Conservation (phyloP, 2,888 invertebrate species). For the Bursaphelenchus okinawaensis region DNA sequence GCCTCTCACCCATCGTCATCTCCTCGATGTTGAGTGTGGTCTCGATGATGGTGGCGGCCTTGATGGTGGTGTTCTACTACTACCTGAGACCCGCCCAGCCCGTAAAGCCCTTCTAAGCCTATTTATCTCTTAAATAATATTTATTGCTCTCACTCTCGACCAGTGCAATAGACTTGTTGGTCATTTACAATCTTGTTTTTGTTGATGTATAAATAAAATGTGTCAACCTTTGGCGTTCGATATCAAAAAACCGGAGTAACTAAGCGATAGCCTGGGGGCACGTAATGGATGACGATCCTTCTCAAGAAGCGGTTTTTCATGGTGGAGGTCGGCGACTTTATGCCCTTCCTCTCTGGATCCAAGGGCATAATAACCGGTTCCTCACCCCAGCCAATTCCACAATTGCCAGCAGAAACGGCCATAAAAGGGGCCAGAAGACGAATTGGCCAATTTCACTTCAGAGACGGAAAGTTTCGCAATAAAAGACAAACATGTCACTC, state of each 20-base stretch:
- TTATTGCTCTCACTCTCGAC: not conserved
- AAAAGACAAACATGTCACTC: too few species aligned
- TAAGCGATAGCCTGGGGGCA: too few species aligned
- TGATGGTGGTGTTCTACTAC: constrained; percentile 30
- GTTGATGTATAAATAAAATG: not conserved
- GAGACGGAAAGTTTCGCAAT: not conserved
- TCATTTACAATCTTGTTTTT: not conserved
- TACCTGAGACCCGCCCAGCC: constrained; percentile 24
- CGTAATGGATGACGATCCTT: not conserved
- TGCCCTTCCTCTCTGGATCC: not conserved
- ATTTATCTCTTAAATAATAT: not conserved
- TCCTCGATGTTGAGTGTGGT: constrained; percentile 29
- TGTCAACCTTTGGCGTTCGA: not conserved
- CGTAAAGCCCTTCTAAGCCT: constrained; percentile 14
- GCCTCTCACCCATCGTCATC: constrained; percentile 32
- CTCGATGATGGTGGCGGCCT: constrained; percentile 25
- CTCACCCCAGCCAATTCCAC: too few species aligned
- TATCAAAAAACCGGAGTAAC: not conserved
- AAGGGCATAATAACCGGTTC: not conserved
- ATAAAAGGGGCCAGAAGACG: not conserved
- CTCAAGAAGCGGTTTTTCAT: not conserved
- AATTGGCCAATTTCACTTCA: not conserved
- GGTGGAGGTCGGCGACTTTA: not conserved
- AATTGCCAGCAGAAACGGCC: not conserved
- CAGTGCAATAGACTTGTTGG: not conserved